Evolutionary conservation across 1,140 invertebrate species (phyloP), one percentile per base, ranked within the genome.

Genomic region (Diachasma alloeum): DNA sequence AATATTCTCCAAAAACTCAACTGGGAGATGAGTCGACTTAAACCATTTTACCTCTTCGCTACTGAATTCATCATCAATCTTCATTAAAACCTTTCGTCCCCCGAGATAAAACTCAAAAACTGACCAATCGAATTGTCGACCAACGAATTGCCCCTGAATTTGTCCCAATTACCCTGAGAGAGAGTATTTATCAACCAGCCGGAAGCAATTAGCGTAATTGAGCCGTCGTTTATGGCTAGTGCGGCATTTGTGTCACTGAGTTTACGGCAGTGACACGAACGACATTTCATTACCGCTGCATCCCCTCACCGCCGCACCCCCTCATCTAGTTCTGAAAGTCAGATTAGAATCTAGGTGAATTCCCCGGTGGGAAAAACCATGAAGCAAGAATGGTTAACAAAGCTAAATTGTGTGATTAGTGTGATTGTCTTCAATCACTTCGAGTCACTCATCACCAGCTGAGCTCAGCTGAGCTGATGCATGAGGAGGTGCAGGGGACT

Each of bases 121-220:
- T 42, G 39, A 53, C n/a, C 48, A 15, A 53, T 53, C 48, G 48
- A 53, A 13, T n/a, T 17, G 17, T 53, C 17, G 48, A 53, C n/a
- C 15, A 5, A 44, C 26, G 9, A 68, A 17, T 68, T 68, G 5
- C 8, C n/a, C 31, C n/a, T 19, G n/a, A 68, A 68, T 68, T 39
- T 68, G 36, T 39, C n/a, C 11, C 13, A 36, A 68, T 68, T 36
- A 17, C 13, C 39, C 6, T 42, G 59, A 36, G 59, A 39, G 53
- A 76, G n/a, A n/a, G 44, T 56, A 72, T 71, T 76, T 72, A 76
- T 72, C 69, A 67, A 68, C 48, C 26, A 36, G 39, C 59, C 75
- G 75, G 69, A 76, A 76, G 68, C 71, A 66, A 76, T 76, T 72
- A 66, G 15, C 53, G 75, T 72, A 72, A 76, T 76, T 76, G 75